Conservation (phyloP, 2,888 invertebrate genomes). For the Napeogenes sylphis region DNA sequence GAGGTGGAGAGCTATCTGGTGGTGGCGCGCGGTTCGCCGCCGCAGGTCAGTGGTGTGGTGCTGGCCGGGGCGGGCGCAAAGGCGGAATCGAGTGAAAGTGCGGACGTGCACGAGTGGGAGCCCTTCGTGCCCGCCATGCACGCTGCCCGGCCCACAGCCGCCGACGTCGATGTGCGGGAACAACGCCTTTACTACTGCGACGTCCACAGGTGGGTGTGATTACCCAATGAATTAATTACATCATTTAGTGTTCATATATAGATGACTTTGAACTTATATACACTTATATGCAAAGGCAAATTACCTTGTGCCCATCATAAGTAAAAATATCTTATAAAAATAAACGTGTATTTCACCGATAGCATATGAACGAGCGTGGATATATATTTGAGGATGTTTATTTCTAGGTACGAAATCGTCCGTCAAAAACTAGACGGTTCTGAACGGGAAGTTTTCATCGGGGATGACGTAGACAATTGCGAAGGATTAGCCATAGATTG, state of each 20-base stretch:
- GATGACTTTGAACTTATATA: no score
- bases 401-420: constrained; percentile 76
- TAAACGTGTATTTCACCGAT: no score
- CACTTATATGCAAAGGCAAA: no score
- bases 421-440: constrained; percentile 81
- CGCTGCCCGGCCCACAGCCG: constrained; percentile 46
- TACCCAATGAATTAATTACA: no score
- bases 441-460: constrained; percentile 76
- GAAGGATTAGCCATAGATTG: constrained; percentile 91
- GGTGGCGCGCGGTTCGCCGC: constrained; percentile 74
- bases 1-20: constrained; percentile 80
- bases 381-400: neutral
- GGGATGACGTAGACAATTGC: constrained; percentile 79
- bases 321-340: no score
- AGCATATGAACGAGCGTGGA: neutral
- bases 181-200: constrained; percentile 33
- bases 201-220: constrained; percentile 26
- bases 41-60: constrained; percentile 83
- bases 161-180: constrained; percentile 27
- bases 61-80: constrained; percentile 55
- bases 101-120: constrained; percentile 66
- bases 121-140: constrained; percentile 82
- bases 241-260: no score
- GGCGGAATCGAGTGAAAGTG: constrained; percentile 77
- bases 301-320: no score